Base-by-base conservation (phyloP, 1,140 invertebrate species). In the Belonocnema kinseyi region DNA sequence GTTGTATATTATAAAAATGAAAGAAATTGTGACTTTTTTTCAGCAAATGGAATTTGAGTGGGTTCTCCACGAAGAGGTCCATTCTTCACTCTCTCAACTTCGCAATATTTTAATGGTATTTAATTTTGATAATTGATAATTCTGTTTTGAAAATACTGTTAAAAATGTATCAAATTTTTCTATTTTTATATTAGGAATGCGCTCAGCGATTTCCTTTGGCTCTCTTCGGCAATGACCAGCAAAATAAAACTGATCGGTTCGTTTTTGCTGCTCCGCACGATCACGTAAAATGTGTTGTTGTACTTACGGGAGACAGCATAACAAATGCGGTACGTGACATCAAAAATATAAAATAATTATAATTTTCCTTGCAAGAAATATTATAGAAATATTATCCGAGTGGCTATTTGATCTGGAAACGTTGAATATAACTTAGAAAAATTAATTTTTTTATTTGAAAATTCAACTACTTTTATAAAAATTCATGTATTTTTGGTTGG, bases 11-110 rank as follows among this genome's bases (percentile, higher is more conserved):
- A 33, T 33, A 33, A 33, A 33, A 73, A 12, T 12, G 3, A 16
- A 51, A 4, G 0, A 17, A 17, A 40, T 72, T 61, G 73, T 72
- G 73, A 72, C n/a, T 54, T 71, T 80, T 86, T 94, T 94, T 74
- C 89, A 98, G 97, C 96, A 97, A 95, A 95, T 96, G 92, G 97
- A 98, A 92, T 98, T 97, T 90, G 96, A 97, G 92, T 98, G 97
- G 97, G 94, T 98, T 56, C 92, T 98, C 61, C 95, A 96, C 82
- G 94, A 97, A 89, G 97, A 98, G 91, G 96, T 98, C 76, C 96
- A 97, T 89, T 94, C 95, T 73, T 96, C 97, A 82, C 92, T 98
- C 84, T 94, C 95, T 83, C 96, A 97, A 87, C 93, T 98, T 26
- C 95, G 96, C 83, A 94, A 95, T 74, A 95, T 98, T 85, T 92